Evolutionary conservation across 2,113 vertebrate species (phyloP).

Genomic region (Cyprinus carpio): DNA sequence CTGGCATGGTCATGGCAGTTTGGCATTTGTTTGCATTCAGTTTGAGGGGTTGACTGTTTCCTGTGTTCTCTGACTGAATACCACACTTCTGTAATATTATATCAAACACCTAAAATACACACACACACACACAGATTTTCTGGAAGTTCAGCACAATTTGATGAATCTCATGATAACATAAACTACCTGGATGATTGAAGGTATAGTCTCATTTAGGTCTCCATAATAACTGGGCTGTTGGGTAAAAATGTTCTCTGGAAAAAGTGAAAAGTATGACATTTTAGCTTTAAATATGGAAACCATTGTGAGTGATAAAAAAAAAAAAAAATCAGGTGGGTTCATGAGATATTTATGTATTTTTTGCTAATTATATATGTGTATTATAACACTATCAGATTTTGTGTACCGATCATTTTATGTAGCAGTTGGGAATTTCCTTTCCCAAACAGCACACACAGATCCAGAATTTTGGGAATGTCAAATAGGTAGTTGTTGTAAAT

Average conservation of each 20-base stretch:
- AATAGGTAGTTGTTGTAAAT: conserved; percentile 97
- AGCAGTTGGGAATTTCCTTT: conserved; percentile 89
- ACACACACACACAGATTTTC: not conserved
- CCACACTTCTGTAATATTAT: conserved; percentile 86
- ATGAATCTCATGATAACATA: not conserved
- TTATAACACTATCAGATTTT: not conserved
- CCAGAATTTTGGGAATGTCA: conserved; percentile 96
- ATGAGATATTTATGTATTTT: not conserved
- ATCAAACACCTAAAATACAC: conserved; percentile 87
- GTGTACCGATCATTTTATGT: conserved; percentile 94
- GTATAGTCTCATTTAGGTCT: conserved; percentile 87
- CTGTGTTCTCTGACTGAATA: conserved; percentile 79
- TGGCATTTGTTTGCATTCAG: conserved; percentile 75
- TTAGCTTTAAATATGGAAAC: not conserved
- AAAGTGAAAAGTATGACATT: conserved; percentile 22
- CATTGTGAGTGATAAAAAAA: not conserved
- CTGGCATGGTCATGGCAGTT: conserved; percentile 82
- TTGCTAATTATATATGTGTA: not conserved
- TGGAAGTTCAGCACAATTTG: not conserved
- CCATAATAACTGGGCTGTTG: conserved; percentile 91
- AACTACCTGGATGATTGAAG: conserved; percentile 86
- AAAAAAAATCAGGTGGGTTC: not conserved
- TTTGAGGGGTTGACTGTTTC: conserved; percentile 80
- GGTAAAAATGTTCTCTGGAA: conserved; percentile 89
- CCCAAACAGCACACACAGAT: conserved; percentile 94